Base-by-base conservation (phyloP, 2,113 vertebrate species). In the Genyomyrus donnyi region DNA sequence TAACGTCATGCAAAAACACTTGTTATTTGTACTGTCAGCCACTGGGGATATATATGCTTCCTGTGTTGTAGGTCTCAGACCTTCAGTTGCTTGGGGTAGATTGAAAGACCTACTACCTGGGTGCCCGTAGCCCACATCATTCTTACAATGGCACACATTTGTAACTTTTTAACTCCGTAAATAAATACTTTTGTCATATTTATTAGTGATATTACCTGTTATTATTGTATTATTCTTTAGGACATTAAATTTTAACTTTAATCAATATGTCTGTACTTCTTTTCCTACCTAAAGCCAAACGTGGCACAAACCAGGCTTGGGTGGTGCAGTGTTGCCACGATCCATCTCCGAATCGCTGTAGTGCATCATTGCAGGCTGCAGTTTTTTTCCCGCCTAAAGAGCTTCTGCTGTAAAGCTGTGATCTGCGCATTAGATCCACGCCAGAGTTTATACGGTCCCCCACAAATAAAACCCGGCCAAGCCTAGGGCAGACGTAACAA, bases 301-400 rank as follows among this genome's bases (percentile, higher is more conserved):
- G 53, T 21, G 53, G 53, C 19, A 24, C 53, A 56, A 21, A 58
- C 5, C 21, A 58, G 7, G 56, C 56, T 56, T 56, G 53, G 19
- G 21, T 0, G 96, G 96, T 52, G 93, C 96, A 0, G 93, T 88
- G 91, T 95, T 90, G 1, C 91, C 80, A 4, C 94, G 92, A 62
- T 95, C 95, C 6, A 89, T 90, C 42, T 95, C 95, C 2, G 94
- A 95, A 4, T 94, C 95, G 6, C 94, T 96, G 92, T 92, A 94
- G 74, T 92, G 94, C 2, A 84, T 53, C 5, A 94, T 50, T 9
- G 93, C 88, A 4, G 93, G 94, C 0, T 93, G 94, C 3, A 94
- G 94, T 50, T 56, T 93, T 93, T 5, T 94, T 88, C 94, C 95
- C 94, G 24, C 90, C 88, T 0, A 50, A 52, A 5, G 77, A 91